Conservation (phyloP, 2,888 invertebrate genomes). For the Cinara cedri region DNA sequence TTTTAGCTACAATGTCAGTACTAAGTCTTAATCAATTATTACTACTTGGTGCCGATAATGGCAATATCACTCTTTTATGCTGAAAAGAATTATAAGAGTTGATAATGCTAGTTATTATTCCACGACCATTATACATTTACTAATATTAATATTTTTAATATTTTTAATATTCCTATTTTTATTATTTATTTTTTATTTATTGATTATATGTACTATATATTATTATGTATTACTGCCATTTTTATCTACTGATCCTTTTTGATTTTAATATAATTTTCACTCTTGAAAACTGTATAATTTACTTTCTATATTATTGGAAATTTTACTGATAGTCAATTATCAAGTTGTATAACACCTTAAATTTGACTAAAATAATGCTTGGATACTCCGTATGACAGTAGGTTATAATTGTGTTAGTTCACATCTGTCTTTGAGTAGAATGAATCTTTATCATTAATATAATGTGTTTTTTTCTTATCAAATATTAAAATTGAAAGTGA, state of each 20-base stretch:
- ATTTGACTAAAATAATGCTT: too few species aligned
- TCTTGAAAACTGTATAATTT: background rate
- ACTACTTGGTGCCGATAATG: constrained; percentile 90
- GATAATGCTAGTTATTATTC: constrained; percentile 11
- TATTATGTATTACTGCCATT: constrained; percentile 4
- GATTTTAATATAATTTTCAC: too few species aligned
- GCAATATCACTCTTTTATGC: constrained; percentile 81
- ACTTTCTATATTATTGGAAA: too few species aligned
- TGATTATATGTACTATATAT: constrained; percentile 1
- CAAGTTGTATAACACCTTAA: too few species aligned
- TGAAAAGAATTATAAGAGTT: constrained; percentile 62
- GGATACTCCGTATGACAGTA: too few species aligned
- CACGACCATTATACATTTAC: background rate
- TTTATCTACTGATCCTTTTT: background rate
- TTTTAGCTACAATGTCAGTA: constrained; percentile 87
- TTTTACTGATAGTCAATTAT: too few species aligned
- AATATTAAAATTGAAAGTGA: too few species aligned
- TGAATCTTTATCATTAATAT: too few species aligned
- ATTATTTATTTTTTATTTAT: constrained; percentile 19
- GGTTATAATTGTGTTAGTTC: too few species aligned
- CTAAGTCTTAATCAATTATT: constrained; percentile 88
- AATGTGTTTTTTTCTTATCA: too few species aligned
- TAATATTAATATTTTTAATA: background rate
- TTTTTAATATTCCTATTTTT: constrained; percentile 22
- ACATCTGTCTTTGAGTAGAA: too few species aligned